Evolutionary conservation across 2,888 invertebrate species (phyloP).

Genomic region (Mayetiola destructor): DNA sequence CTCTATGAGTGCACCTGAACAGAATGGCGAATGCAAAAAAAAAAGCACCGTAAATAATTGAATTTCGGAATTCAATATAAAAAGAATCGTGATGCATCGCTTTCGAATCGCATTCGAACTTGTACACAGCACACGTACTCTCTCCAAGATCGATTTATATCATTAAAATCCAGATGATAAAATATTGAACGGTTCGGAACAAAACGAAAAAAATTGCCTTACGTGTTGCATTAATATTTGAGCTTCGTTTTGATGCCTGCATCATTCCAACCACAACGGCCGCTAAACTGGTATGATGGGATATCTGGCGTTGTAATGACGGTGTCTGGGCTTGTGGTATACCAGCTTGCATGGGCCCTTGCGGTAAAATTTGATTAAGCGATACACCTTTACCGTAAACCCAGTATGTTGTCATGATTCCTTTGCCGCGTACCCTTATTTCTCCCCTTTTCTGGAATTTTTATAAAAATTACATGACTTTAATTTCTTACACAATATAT

Average conservation of each 20-base stretch:
- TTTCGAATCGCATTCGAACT: too few relatives aligned
- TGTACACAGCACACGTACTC: not conserved
- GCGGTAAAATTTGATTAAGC: conserved; percentile 30
- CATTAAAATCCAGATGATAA: too few relatives aligned
- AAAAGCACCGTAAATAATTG: not conserved
- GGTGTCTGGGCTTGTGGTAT: conserved; percentile 40
- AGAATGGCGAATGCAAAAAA: not conserved
- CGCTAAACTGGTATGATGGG: conserved; percentile 63
- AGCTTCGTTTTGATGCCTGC: conserved; percentile 44
- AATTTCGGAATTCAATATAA: too few relatives aligned
- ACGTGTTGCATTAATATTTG: conserved; percentile 32
- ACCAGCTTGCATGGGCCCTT: conserved; percentile 28
- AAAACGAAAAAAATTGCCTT: conserved; percentile 20
- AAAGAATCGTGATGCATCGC: too few relatives aligned
- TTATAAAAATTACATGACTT: not conserved
- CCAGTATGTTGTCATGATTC: conserved; percentile 91
- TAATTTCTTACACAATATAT: not conserved
- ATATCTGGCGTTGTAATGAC: conserved; percentile 48
- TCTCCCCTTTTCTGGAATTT: conserved; percentile 63
- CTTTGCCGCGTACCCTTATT: conserved; percentile 88
- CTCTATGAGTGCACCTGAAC: too few relatives aligned
- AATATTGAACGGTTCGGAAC: not conserved
- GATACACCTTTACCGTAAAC: conserved; percentile 47
- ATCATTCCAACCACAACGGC: conserved; percentile 82
- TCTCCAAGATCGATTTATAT: too few relatives aligned